phyloP scores from a whole-genome alignment of 2,113 vertebrate species.

The Halichoerus grypus region DNA sequence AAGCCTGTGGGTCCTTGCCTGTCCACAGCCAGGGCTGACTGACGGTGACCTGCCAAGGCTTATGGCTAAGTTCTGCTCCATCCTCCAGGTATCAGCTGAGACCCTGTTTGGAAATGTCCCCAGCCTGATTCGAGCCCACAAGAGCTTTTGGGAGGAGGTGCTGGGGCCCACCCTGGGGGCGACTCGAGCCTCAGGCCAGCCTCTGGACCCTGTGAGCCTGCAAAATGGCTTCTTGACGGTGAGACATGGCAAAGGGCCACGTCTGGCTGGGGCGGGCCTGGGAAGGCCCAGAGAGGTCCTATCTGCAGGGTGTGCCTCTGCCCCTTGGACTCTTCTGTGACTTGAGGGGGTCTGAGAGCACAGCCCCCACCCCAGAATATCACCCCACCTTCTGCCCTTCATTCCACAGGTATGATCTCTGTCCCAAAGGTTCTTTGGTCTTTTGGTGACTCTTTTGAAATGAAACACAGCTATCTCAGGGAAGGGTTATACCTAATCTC shows the following conservation, averaged over 20 bases:
- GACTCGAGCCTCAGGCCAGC: slow-evolving; percentile 84
- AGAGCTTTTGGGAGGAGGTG: slow-evolving; percentile 90
- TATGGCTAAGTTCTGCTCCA: not conserved
- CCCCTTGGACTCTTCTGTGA: no score
- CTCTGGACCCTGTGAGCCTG: slow-evolving; percentile 89
- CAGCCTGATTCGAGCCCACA: slow-evolving; percentile 87
- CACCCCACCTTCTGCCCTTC: not conserved
- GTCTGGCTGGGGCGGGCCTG: not conserved
- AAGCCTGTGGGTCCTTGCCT: not conserved
- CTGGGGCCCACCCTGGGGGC: slow-evolving; percentile 88
- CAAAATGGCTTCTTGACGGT: slow-evolving; percentile 90
- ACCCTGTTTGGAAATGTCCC: slow-evolving; percentile 90
- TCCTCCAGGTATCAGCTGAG: slow-evolving; percentile 83
- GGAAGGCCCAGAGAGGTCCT: not conserved
- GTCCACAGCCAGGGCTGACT: not conserved
- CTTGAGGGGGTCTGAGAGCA: not conserved
- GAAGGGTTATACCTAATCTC: not conserved
- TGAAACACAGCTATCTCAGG: not conserved
- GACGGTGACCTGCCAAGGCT: not conserved
- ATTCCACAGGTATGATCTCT: not conserved
- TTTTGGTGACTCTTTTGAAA: not conserved
- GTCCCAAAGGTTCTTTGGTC: not conserved
- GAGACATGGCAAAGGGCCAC: not conserved
- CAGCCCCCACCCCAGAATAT: not conserved
- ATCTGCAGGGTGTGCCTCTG: no score